These are phyloP conservation scores for Falco punctatus DNA, from an alignment of 2,113 vertebrate species.

Conservation along the genomic window DNA sequence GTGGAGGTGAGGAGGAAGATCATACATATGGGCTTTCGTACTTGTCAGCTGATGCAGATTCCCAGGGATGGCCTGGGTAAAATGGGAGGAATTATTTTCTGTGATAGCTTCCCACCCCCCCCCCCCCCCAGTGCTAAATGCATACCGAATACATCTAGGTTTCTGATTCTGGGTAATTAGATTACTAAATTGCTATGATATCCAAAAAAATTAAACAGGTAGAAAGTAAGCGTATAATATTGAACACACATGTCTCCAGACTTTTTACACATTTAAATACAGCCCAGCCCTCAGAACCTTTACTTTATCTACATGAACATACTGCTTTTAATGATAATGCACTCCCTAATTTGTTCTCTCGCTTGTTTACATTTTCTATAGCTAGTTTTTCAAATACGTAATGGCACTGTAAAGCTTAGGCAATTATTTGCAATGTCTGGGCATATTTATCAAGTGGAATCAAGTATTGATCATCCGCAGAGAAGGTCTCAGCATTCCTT, in stretches of 20 bases:
- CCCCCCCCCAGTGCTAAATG: neutral
- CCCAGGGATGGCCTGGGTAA: neutral
- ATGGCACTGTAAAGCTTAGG: neutral
- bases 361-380: constrained; percentile 10
- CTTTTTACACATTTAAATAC: neutral
- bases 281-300: neutral
- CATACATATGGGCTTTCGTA: neutral
- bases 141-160: neutral
- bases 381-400: neutral
- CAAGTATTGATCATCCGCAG: constrained; percentile 47
- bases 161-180: neutral
- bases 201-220: neutral
- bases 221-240: neutral
- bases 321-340: constrained; percentile 15
- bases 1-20: neutral
- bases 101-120: neutral
- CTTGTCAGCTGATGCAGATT: neutral
- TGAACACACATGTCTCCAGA: neutral
- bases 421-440: constrained; percentile 50
- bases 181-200: neutral
- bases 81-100: neutral
- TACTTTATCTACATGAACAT: neutral
- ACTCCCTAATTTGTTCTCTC: constrained; percentile 29
- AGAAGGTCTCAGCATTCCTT: constrained; percentile 14
- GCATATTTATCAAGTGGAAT: constrained; percentile 49